Base-by-base conservation (phyloP, 2,888 invertebrate species). In the Meghimatium bilineatum region DNA sequence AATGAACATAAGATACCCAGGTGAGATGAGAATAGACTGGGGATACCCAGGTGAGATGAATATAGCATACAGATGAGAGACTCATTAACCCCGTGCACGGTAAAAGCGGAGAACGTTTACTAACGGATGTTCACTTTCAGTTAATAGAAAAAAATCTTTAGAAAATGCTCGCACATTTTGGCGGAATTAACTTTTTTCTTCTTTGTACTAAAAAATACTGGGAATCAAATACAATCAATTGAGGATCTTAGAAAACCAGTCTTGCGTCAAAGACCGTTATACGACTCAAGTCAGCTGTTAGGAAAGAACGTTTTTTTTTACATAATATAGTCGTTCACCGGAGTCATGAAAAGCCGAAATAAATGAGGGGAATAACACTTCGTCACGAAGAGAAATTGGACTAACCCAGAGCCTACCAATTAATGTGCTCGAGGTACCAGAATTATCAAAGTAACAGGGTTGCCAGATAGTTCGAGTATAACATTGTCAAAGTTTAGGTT, bases 241-340 rank as follows among this genome's bases (percentile, higher is more conserved):
- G 67, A 32, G 67, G 34, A 67, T 34, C 67, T 20, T 67, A 26
- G 10, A 67, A 34, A 67, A 1, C 10, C 67, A 67, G 23, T 67
- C 34, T 34, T 34, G 34, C 67, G 67, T 66, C 29, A 67, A 67
- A 67, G 67, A 67, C 67, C 67, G 67, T 67, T 67, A 67, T 34
- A 67, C 5, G 67, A 34, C 10, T 34, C 67, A 67, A 20, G 67
- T 32, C 34, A 34, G 67, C 10, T n/a, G 60, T 26, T 67, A 20
- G 32, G 29, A 32, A 66, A 66, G 67, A 67, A 20, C 17, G 14
- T 12, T 63, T 67, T 66, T 67, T 67, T 34, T 34, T 20, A 34
- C 2, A 56, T 56, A 56, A 23, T 17, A 56, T 3, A 67, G 67
- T 67, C 67, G 23, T 67, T 67, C 67, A 67, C 12, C 14, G 34